Conservation (phyloP, 2,888 invertebrate species). For the Escarpia spicata region DNA sequence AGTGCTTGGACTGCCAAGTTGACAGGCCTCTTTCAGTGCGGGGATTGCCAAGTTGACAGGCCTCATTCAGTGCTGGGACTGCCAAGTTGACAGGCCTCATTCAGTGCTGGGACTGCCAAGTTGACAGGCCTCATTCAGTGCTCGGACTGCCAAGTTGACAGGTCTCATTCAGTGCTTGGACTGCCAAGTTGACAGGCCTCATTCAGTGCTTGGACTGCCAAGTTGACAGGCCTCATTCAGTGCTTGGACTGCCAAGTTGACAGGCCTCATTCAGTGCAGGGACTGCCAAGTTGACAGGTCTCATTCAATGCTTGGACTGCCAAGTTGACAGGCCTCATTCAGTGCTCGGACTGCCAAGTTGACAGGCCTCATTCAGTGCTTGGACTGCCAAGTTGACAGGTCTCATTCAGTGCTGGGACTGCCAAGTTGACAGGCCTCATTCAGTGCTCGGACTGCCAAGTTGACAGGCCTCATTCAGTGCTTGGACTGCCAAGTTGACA, state of each 20-base stretch:
- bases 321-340: not conserved
- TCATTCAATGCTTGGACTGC: not conserved
- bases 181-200: not conserved
- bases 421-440: not conserved
- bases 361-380: not conserved
- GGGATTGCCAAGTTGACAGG: no score
- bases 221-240: not conserved
- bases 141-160: not conserved
- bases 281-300: not conserved
- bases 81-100: not conserved
- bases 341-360: not conserved
- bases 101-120: not conserved
- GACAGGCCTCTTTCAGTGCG: not conserved
- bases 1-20: not conserved
- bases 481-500: not conserved
- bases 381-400: no score
- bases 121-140: not conserved
- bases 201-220: not conserved
- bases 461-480: not conserved
- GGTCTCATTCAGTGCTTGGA: not conserved
- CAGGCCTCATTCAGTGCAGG: not conserved
- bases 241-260: not conserved
- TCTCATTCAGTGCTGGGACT: no score
- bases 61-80: no score
- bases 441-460: not conserved